These are phyloP conservation scores for Microtus ochrogaster DNA, from an alignment of 2,113 vertebrate species.

Conservation along the genomic window DNA sequence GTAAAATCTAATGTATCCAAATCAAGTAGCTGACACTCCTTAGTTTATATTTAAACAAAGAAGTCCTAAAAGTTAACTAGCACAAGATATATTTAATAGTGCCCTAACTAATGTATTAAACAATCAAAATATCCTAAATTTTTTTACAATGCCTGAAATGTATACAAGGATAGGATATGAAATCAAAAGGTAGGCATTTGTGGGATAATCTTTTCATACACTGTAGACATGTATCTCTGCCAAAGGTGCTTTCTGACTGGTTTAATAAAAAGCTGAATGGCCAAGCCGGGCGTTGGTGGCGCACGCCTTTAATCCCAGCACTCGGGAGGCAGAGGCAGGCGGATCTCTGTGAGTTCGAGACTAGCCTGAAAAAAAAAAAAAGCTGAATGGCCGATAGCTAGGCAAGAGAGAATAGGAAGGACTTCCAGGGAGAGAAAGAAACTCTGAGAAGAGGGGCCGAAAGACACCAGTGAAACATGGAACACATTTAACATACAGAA, in stretches of 20 bases:
- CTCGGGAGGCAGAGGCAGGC: no score
- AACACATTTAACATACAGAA: background rate
- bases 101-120: background rate
- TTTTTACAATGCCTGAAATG: background rate
- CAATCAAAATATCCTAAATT: background rate
- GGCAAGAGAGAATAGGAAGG: background rate
- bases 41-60: background rate
- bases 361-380: no score
- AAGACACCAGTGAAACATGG: background rate
- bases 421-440: background rate
- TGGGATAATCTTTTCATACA: background rate
- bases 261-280: background rate
- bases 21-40: background rate
- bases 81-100: background rate
- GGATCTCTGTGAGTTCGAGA: no score
- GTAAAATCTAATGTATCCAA: conserved; percentile 16
- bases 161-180: background rate
- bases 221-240: background rate
- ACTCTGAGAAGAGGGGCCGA: background rate
- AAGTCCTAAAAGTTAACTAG: background rate
- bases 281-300: no score
- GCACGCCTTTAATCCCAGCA: no score
- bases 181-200: background rate
- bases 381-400: background rate
- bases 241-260: background rate